Evolutionary conservation across 2,113 vertebrate genomes (phyloP).

Genomic region (Camarhynchus parvulus): DNA sequence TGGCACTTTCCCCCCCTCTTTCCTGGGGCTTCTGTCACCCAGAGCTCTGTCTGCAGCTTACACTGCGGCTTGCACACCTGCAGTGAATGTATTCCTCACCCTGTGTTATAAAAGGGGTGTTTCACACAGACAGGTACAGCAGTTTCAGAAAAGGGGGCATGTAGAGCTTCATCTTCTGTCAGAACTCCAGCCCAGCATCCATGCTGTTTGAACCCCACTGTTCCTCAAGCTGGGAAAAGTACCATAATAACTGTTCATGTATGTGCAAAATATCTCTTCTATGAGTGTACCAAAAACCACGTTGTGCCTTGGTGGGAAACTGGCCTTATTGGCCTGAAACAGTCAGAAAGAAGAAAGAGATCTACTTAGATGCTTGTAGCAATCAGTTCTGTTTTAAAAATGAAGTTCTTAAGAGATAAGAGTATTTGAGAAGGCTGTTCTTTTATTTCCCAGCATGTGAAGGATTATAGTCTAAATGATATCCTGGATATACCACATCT

Average conservation of each 20-base stretch:
- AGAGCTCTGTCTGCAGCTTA: neutral
- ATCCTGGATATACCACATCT: neutral
- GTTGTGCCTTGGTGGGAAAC: fast-evolving
- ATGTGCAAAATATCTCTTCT: neutral
- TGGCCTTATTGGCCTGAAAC: neutral
- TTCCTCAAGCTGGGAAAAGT: neutral
- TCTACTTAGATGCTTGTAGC: neutral
- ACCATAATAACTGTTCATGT: fast-evolving
- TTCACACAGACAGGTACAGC: fast-evolving
- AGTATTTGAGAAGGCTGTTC: neutral
- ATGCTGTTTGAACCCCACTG: neutral
- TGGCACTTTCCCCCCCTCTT: fast-evolving
- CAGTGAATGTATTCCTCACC: neutral
- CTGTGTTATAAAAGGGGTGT: neutral
- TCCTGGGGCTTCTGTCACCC: neutral
- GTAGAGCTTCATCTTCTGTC: neutral
- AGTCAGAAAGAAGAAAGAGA: neutral
- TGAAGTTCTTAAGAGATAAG: neutral
- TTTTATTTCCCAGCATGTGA: neutral
- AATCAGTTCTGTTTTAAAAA: neutral
- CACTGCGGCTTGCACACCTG: too few relatives aligned
- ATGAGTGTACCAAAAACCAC: fast-evolving
- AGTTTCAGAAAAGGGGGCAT: neutral
- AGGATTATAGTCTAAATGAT: neutral
- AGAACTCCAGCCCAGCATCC: neutral